Conservation (phyloP, 2,888 invertebrate species). For the Zygaena filipendulae region DNA sequence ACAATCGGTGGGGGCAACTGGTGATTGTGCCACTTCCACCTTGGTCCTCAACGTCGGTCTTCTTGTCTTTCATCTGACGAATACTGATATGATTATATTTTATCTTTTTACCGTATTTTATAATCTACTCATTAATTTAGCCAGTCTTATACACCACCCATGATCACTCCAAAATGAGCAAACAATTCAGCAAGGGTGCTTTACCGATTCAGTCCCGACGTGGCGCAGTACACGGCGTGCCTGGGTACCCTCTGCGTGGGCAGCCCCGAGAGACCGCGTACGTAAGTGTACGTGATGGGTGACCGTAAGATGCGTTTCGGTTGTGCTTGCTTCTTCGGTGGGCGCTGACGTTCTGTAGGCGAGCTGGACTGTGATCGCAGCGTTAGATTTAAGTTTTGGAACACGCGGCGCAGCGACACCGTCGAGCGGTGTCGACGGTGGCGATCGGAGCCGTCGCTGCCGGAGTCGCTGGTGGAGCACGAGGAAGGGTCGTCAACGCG, state of each 20-base stretch:
- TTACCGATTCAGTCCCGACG: conserved; percentile 52
- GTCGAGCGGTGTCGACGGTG: conserved; percentile 62
- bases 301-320: conserved; percentile 82
- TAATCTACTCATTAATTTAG: conserved; percentile 42
- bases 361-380: conserved; percentile 74
- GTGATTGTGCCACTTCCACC: no score
- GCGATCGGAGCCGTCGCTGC: conserved; percentile 70
- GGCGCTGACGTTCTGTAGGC: conserved; percentile 51
- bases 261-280: conserved; percentile 82
- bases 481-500: conserved; percentile 56
- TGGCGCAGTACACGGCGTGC: conserved; percentile 41
- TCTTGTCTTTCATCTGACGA: no score
- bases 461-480: conserved; percentile 71
- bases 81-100: conserved; percentile 57
- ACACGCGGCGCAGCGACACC: conserved; percentile 77
- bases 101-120: conserved; percentile 36
- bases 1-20: no score
- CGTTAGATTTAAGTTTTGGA: conserved; percentile 74
- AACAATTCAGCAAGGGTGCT: no score
- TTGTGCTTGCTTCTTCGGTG: conserved; percentile 68
- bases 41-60: no score
- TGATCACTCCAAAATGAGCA: no score
- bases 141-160: conserved; percentile 53
- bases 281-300: conserved; percentile 83
- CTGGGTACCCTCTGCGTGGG: conserved; percentile 85